Base-by-base conservation (phyloP, 2,113 vertebrate species). In the Anarrhichthys ocellatus region DNA sequence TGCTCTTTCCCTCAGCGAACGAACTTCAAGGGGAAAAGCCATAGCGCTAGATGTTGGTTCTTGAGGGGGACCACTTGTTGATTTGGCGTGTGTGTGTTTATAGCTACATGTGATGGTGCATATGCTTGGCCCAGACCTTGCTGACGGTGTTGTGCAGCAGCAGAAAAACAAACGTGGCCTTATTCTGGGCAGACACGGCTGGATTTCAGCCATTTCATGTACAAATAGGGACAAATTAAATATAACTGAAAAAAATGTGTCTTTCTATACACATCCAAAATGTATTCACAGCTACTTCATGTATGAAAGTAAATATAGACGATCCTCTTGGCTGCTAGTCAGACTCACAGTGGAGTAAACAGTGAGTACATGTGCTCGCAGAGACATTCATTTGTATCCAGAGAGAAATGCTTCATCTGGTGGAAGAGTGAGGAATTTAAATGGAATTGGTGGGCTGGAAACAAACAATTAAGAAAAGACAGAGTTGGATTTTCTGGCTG, bases 131-230 rank as follows among this genome's bases (percentile, higher is more conserved):
- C 69, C 63, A 40, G 66, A 73, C 77, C 72, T 67, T 46, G 68
- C 40, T 71, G 69, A 81, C 42, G 32, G 70, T 83, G 76, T 82
- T 58, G 58, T 86, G 48, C 52, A 76, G 83, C 71, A 77, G 67
- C 78, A 54, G 40, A 17, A 40, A 8, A 85, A 65, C 9, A 44
- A 73, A 80, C 67, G 71, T 50, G 71, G 63, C 46, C 83, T 90
- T 50, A 67, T 67, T 86, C 73, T 76, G 78, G 46, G 61, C 71
- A 77, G 52, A 74, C 71, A 67, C 14, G 50, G 50, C 66, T 92
- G 89, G 87, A 89, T 63, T 84, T 84, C 66, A 83, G 81, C 82
- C 80, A 82, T 83, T 80, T 84, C 50, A 69, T 63, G 32, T 73
- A 40, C 83, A 86, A 91, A 78, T 17, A 78, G 70, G 75, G 56